These are phyloP conservation scores for Lasioglossum villosulum DNA, from an alignment of 2,888 invertebrate species.

Conservation along the genomic window DNA sequence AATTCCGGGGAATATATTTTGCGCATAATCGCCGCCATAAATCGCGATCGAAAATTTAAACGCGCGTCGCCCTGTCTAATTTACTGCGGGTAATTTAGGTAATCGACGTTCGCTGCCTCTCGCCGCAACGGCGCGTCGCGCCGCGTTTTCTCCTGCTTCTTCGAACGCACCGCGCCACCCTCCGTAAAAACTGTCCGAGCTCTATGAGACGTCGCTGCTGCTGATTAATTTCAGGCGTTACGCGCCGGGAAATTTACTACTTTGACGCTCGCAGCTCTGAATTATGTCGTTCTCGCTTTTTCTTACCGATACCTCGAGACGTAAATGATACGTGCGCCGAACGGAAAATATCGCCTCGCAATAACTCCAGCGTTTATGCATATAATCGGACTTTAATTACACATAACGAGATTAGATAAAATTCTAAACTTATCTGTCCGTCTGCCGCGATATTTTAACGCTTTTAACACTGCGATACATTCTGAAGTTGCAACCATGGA, in stretches of 20 bases:
- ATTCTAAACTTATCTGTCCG: neutral
- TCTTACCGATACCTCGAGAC: neutral
- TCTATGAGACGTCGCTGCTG: constrained; percentile 8
- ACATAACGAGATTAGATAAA: neutral
- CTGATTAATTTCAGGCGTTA: constrained; percentile 13
- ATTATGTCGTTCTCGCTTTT: neutral
- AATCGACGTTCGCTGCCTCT: constrained; percentile 29
- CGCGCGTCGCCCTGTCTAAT: constrained; percentile 33
- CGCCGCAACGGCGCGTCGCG: neutral
- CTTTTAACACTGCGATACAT: neutral
- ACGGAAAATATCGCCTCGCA: neutral
- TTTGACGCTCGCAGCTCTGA: constrained; percentile 3
- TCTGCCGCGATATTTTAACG: neutral
- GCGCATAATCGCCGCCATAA: constrained; percentile 33
- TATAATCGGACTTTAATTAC: neutral
- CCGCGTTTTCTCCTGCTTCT: neutral
- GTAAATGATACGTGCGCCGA: neutral
- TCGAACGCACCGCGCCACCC: neutral
- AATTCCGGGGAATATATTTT: constrained; percentile 24
- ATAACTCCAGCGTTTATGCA: neutral
- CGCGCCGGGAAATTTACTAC: constrained; percentile 2
- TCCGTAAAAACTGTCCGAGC: constrained; percentile 7
- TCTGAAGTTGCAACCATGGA: neutral
- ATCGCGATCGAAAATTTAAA: constrained; percentile 48
- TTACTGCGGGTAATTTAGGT: constrained; percentile 44